Evolutionary conservation across 35 echinoderm and acorn worm genomes (phyloP), one percentile per base, ranked within the genome.

Genomic region (Lytechinus variegatus): DNA sequence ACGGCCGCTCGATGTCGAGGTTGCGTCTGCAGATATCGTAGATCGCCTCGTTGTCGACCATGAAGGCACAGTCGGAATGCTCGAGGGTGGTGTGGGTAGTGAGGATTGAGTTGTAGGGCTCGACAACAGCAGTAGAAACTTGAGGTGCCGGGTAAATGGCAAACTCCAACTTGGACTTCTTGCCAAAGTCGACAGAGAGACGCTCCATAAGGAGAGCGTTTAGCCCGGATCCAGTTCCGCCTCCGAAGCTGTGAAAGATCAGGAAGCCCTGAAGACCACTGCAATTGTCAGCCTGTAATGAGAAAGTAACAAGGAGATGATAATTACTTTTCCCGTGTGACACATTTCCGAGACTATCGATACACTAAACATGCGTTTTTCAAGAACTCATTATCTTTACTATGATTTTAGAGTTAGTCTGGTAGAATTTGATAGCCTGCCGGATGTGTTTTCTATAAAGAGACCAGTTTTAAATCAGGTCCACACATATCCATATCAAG

Each of bases 11-110:
- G 87, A 96, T 96, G 55, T 96, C 96, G 21, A 96, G 92, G 53
- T 96, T 94, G 3, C 96, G 96, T 51, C 88, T 54, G 57, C 96
- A 96, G 33, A 96, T 79, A 54, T 96, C 96, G 58, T 94, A 96
- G 27, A 96, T 96, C 86, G 96, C 96, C 52, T 96, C 96, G 92
- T 96, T 96, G 86, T 96, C 96, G 14, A 96, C 96, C 96, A 96
- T 96, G 92, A 96, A 96, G 86, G 92, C 96, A 94, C 96, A 96
- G 72, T 96, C 96, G 56, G 96, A 96, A 55, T 96, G 96, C 54
- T 96, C 96, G 9, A 96, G 28, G 52, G 96, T 94, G 56, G 96
- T 94, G 51, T 96, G 96, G 29, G 96, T 96, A 52, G 96, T 96
- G 27, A 96, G 53, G 13, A 96, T 94, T 27, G 96, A 94, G 54